These are phyloP conservation scores for Okamejei kenojei DNA, from an alignment of 2,797 vertebrate species.

Conservation along the genomic window DNA sequence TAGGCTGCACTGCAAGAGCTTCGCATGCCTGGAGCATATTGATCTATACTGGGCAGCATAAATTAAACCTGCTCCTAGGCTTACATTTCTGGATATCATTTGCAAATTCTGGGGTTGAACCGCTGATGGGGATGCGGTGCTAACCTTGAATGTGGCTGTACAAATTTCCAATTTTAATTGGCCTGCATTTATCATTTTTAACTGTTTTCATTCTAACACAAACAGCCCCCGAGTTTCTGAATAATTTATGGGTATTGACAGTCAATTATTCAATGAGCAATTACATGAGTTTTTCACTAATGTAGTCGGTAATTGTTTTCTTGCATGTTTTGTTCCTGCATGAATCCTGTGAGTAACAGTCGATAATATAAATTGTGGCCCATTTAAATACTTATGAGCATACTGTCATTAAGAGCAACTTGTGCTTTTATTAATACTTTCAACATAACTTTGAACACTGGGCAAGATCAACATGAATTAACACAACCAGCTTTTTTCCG, in stretches of 20 bases:
- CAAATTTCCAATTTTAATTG: neutral
- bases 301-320: neutral
- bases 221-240: neutral
- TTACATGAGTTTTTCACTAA: neutral
- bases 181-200: neutral
- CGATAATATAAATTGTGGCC: neutral
- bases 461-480: neutral
- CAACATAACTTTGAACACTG: neutral
- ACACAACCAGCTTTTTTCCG: neutral
- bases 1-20: neutral
- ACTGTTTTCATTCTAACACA: neutral
- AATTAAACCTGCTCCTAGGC: neutral
- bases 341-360: neutral
- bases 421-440: neutral
- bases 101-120: too few relatives aligned
- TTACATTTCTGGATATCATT: neutral
- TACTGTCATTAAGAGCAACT: neutral
- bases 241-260: too few relatives aligned
- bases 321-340: neutral
- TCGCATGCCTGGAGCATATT: neutral
- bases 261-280: neutral
- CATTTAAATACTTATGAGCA: neutral
- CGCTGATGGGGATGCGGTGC: too few relatives aligned
- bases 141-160: neutral
- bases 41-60: neutral